A percentile compares a stretch with the other conserved stretches of the same genome.
Conservation (phyloP, 2,888 invertebrate genomes). For the Zaprionus lineosus region DNA sequence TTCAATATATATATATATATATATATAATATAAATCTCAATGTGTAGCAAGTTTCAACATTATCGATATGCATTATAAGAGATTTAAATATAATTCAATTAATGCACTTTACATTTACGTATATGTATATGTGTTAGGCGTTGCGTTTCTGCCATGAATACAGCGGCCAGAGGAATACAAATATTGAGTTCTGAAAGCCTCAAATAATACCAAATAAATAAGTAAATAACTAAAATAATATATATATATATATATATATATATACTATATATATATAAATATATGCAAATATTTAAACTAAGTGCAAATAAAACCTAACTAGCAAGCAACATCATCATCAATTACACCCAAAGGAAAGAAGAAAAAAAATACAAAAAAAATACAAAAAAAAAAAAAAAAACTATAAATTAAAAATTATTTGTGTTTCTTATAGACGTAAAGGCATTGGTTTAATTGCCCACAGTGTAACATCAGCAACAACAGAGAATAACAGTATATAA, state of each 20-base stretch:
- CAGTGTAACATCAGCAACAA: slow-evolving; percentile 33
- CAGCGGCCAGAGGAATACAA: slow-evolving; percentile 49
- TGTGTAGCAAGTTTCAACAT: slow-evolving; percentile 4
- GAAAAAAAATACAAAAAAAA: background rate
- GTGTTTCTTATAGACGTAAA: slow-evolving; percentile 31
- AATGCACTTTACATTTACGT: slow-evolving; percentile 71
- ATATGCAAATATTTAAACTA: too few relatives aligned
- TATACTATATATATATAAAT: background rate
- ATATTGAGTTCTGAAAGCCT: slow-evolving; percentile 20
- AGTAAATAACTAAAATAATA: slow-evolving; percentile 23
- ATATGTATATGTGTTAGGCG: slow-evolving; percentile 76
- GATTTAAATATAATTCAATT: slow-evolving; percentile 5
- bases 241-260: slow-evolving; percentile 18
- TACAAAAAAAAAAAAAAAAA: background rate
- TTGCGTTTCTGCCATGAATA: slow-evolving; percentile 77
- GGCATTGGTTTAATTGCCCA: slow-evolving; percentile 31
- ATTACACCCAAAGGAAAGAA: slow-evolving; percentile 38
- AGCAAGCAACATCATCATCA: slow-evolving; percentile 60
- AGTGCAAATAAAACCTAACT: background rate
- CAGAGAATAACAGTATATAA: slow-evolving; percentile 19
- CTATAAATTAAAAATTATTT: slow-evolving; percentile 1
- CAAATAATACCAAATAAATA: slow-evolving; percentile 21
- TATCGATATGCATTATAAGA: slow-evolving; percentile 29
- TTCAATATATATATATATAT: slow-evolving; percentile 73
- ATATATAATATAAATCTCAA: too few relatives aligned